Conservation (phyloP, 2,113 vertebrate genomes). For the Rynchops niger region DNA sequence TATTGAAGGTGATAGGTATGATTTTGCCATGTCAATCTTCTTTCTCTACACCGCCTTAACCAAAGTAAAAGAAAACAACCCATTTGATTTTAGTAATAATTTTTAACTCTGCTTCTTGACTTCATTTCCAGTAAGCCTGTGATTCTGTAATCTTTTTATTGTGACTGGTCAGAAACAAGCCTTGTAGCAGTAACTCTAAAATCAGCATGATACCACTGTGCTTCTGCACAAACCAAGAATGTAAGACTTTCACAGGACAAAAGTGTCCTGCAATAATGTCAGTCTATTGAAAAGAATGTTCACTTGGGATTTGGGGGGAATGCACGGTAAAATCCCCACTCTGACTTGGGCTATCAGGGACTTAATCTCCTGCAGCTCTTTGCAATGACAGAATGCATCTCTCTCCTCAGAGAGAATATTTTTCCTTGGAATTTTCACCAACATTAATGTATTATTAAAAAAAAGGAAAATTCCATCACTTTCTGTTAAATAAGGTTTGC, state of each 20-base stretch:
- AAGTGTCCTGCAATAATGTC: background rate
- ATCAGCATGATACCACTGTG: rapidly evolving
- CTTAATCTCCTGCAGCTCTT: background rate
- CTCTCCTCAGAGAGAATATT: background rate
- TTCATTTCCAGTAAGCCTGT: background rate
- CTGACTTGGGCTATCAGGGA: background rate
- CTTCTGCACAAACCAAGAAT: background rate
- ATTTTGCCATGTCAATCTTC: background rate
- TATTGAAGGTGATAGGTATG: background rate
- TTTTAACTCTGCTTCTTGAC: background rate
- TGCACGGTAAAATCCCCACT: background rate
- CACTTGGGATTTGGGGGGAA: background rate
- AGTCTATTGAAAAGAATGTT: background rate
- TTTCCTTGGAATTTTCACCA: background rate
- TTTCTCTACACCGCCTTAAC: background rate
- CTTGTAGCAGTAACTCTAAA: background rate
- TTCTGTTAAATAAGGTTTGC: background rate
- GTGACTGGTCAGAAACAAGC: background rate
- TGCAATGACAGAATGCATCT: background rate
- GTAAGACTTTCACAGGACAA: background rate
- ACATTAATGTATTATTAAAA: background rate
- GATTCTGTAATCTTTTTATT: background rate
- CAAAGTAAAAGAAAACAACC: background rate
- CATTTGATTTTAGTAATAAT: background rate
- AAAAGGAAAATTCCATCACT: background rate